Conservation (phyloP, 1,140 invertebrate species). For the Pseudobourletiella spinata region DNA sequence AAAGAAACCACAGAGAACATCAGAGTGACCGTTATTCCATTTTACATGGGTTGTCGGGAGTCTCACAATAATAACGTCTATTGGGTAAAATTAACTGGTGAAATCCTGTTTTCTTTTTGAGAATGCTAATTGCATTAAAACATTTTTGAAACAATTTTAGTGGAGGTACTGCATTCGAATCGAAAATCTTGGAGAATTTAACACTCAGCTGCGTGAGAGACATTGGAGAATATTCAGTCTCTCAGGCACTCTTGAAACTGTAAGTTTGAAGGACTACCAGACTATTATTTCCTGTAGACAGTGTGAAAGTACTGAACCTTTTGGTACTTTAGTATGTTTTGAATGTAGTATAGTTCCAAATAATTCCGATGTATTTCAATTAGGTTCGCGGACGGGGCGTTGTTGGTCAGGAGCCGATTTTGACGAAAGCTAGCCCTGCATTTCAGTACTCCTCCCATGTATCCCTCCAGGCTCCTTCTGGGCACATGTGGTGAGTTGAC, state of each 20-base stretch:
- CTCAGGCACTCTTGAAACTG: constrained; percentile 88
- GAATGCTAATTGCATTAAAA: too few species aligned
- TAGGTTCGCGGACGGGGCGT: constrained; percentile 75
- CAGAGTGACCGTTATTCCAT: constrained; percentile 91
- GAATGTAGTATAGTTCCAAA: too few species aligned
- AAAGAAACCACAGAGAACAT: constrained; percentile 94
- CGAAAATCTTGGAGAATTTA: constrained; percentile 81
- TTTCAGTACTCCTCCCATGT: constrained; percentile 98
- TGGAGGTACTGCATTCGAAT: constrained; percentile 93
- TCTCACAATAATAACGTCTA: constrained; percentile 81
- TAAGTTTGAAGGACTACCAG: constrained; percentile 12
- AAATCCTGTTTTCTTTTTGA: too few species aligned
- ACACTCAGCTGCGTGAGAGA: constrained; percentile 84
- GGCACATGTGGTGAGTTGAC: constrained; percentile 77
- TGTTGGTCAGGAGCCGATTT: constrained; percentile 87
- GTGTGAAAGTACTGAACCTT: too few species aligned
- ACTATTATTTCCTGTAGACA: too few species aligned
- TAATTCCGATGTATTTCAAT: background rate
- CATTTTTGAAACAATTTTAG: too few species aligned
- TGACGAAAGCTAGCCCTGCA: constrained; percentile 75
- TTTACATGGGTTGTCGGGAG: constrained; percentile 90
- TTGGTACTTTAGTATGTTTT: too few species aligned
- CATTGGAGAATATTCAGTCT: constrained; percentile 95
- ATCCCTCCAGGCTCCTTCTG: constrained; percentile 90
- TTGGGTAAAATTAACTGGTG: too few species aligned